A percentile compares a stretch with the other conserved stretches of the same genome.
These are phyloP conservation scores for Erinaceus europaeus DNA, from an alignment of 2,113 vertebrate species.

Conservation along the genomic window DNA sequence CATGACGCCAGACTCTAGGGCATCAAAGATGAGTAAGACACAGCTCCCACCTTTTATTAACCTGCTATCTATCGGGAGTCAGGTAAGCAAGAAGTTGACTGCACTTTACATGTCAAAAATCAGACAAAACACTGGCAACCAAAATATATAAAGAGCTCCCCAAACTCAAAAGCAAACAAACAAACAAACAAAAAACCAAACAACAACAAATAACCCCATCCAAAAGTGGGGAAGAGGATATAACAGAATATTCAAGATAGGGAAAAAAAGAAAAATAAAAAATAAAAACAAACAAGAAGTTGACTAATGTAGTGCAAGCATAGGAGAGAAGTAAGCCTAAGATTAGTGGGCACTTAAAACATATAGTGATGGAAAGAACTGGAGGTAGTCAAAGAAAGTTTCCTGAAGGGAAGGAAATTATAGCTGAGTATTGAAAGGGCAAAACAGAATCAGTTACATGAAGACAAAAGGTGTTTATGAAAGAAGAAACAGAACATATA, in stretches of 20 bases:
- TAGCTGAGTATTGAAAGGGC: not conserved
- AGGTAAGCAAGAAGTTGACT: too few species aligned
- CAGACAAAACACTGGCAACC: too few species aligned
- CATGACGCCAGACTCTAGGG: not conserved
- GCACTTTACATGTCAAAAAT: too few species aligned
- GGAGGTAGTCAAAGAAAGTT: not conserved
- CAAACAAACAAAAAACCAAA: too few species aligned
- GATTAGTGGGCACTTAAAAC: not conserved
- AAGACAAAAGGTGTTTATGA: conserved; percentile 5
- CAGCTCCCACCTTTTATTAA: not conserved
- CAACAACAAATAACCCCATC: too few species aligned
- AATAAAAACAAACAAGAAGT: not conserved
- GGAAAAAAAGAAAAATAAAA: too few species aligned
- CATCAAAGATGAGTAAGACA: not conserved
- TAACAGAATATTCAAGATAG: too few species aligned
- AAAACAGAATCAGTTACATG: not conserved
- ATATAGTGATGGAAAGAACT: not conserved
- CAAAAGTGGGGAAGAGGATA: too few species aligned
- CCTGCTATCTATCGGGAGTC: too few species aligned
- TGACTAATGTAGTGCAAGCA: not conserved
- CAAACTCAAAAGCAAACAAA: too few species aligned
- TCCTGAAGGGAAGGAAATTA: not conserved
- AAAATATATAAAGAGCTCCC: too few species aligned
- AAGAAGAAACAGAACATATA: not conserved
- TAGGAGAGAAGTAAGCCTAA: not conserved